Evolutionary conservation across 2,888 invertebrate species (phyloP), one percentile per base, ranked within the genome.

Genomic region (Brachyptera risi): DNA sequence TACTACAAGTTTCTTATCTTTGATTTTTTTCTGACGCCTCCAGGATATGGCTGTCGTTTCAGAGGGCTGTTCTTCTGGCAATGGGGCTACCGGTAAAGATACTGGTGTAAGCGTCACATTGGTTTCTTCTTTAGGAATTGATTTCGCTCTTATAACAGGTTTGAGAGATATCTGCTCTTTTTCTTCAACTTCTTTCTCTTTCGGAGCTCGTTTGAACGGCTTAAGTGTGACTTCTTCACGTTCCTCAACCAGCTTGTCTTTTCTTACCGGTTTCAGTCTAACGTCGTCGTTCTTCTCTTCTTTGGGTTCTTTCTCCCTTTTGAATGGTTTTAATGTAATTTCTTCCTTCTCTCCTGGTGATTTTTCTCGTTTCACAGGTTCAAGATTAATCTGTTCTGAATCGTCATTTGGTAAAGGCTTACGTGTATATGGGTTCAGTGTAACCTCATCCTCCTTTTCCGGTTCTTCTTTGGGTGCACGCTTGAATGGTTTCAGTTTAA

Each of bases 111-210:
- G 54, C 13, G 54, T 19, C 7, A 58, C 58, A 24, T 42, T 27
- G 15, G 62, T 77, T 54, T 66, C 71, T 57, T 74, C 73, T 21
- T 71, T 67, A 68, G 70, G 70, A 63, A 75, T 72, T 68, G 75
- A 78, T 67, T 83, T 63, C n/a, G 19, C 47, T 38, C n/a, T 17
- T 44, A 15, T 58, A 4, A 58, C 50, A 23, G 61, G 56, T n/a
- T 56, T 42, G n/a, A 56, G 21, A 54, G 54, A 23, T 26, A 59
- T 24, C 19, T 62, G 35, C 17, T 61, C 56, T 15, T 21, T 21
- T 17, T 27, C 26, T 5, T 38, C 27, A 7, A 59, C 40, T 13
- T 50, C 19, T 13, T 56, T 62, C n/a, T 57, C 59, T 23, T 63
- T 63, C 9, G 35, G 58, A 9, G 54, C 50, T 35, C 49, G 42